phyloP scores from a whole-genome alignment of 2,113 vertebrate species.

The Podarcis muralis region DNA sequence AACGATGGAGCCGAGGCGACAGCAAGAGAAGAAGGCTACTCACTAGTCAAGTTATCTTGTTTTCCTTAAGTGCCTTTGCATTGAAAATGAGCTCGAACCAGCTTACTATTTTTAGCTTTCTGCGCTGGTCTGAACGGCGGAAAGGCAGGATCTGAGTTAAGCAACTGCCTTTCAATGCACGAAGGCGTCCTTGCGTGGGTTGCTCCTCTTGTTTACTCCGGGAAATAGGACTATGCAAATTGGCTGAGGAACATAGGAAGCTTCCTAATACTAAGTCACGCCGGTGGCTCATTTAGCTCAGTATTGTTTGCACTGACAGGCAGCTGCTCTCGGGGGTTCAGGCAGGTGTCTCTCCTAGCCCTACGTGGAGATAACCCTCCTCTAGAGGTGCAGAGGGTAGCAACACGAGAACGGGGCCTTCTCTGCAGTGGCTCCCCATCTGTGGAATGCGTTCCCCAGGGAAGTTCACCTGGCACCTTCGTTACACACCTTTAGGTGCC shows the following conservation, averaged over 20 bases:
- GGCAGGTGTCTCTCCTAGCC: too few relatives aligned
- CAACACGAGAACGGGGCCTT: too few relatives aligned
- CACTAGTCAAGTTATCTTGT: background rate
- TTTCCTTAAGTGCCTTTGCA: background rate
- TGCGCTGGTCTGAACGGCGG: background rate
- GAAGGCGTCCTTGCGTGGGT: background rate
- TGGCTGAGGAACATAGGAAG: background rate
- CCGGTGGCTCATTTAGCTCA: too few relatives aligned
- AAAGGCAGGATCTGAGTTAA: background rate
- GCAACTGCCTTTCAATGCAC: background rate
- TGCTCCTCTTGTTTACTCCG: background rate
- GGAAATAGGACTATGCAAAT: background rate
- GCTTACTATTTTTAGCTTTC: background rate
- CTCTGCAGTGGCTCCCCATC: too few relatives aligned
- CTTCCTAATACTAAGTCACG: too few relatives aligned
- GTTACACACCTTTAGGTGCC: too few relatives aligned
- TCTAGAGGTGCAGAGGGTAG: too few relatives aligned
- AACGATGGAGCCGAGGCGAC: background rate
- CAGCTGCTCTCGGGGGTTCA: too few relatives aligned
- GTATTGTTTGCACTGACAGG: too few relatives aligned
- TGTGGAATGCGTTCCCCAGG: too few relatives aligned
- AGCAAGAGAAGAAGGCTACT: background rate
- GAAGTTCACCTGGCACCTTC: too few relatives aligned
- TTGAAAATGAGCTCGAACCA: background rate
- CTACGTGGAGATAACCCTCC: too few relatives aligned